A percentile compares a stretch with the other conserved stretches of the same genome.
These are phyloP conservation scores for Limonius californicus DNA, from an alignment of 1,140 invertebrate genomes.

Conservation along the genomic window DNA sequence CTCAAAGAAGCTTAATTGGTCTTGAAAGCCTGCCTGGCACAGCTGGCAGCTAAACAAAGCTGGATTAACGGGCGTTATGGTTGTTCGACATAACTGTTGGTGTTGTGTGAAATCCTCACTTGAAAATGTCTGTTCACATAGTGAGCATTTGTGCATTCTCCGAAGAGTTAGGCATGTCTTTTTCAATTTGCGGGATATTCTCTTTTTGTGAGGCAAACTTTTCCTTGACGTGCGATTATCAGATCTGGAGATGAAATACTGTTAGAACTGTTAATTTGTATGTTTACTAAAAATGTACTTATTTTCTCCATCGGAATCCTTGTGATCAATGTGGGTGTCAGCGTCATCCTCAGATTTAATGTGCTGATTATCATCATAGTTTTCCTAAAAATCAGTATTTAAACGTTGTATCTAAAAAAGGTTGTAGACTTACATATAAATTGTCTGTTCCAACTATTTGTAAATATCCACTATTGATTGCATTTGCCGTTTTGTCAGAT, in stretches of 20 bases:
- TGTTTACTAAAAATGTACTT: neutral
- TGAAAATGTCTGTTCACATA: conserved; percentile 39
- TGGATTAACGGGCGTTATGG: conserved; percentile 34
- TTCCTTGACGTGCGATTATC: conserved; percentile 50
- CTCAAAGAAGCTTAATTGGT: conserved; percentile 70
- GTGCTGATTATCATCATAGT: neutral
- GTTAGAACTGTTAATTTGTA: no score
- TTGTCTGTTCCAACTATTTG: conserved; percentile 43
- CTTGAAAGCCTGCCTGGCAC: conserved; percentile 59
- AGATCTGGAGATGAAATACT: conserved; percentile 36
- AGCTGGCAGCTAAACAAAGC: conserved; percentile 62
- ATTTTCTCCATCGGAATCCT: conserved; percentile 39
- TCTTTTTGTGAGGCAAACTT: conserved; percentile 64
- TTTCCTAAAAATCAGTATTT: conserved; percentile 1
- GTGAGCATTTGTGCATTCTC: conserved; percentile 33
- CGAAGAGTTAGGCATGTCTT: conserved; percentile 35
- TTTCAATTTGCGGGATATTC: conserved; percentile 60
- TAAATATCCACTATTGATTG: conserved; percentile 34
- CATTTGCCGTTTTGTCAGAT: conserved; percentile 34
- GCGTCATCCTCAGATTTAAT: conserved; percentile 39
- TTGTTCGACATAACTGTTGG: conserved; percentile 40
- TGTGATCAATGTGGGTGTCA: conserved; percentile 14
- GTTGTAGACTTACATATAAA: neutral
- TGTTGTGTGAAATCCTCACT: conserved; percentile 40
- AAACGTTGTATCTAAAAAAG: conserved; percentile 35